Conservation (phyloP, 2,888 invertebrate species). For the Orthonevra nobilis region DNA sequence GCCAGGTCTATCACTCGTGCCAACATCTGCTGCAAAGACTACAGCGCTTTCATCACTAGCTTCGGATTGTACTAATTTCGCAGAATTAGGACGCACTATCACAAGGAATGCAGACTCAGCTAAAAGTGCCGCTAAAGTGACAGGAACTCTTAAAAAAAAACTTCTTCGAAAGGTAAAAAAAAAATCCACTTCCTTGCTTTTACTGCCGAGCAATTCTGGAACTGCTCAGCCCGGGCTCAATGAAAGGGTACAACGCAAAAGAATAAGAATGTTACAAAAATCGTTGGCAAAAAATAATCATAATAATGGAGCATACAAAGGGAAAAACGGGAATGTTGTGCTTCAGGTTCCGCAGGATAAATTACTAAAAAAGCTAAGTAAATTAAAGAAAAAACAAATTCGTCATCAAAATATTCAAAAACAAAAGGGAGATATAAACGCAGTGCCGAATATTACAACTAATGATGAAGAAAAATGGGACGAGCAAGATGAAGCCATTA, state of each 20-base stretch:
- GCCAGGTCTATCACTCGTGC: background rate
- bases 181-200: constrained; percentile 50
- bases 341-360: constrained; percentile 30
- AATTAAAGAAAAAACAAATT: constrained; percentile 53
- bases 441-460: background rate
- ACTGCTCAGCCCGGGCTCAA: constrained; percentile 18
- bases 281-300: constrained; percentile 52
- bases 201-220: constrained; percentile 10
- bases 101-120: no score
- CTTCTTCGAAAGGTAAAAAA: constrained; percentile 73
- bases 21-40: background rate
- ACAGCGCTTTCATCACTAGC: background rate
- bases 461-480: no score
- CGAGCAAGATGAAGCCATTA: no score
- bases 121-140: no score
- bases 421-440: constrained; percentile 34
- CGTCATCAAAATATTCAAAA: constrained; percentile 44
- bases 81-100: no score
- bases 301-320: constrained; percentile 20
- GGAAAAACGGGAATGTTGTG: constrained; percentile 22
- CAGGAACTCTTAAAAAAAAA: constrained; percentile 52
- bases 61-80: no score
- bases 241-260: constrained; percentile 75
- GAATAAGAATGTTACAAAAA: constrained; percentile 76
- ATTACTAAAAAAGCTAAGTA: constrained; percentile 48